phyloP scores from a whole-genome alignment of 2,888 invertebrate genomes.

The Hypena proboscidalis region DNA sequence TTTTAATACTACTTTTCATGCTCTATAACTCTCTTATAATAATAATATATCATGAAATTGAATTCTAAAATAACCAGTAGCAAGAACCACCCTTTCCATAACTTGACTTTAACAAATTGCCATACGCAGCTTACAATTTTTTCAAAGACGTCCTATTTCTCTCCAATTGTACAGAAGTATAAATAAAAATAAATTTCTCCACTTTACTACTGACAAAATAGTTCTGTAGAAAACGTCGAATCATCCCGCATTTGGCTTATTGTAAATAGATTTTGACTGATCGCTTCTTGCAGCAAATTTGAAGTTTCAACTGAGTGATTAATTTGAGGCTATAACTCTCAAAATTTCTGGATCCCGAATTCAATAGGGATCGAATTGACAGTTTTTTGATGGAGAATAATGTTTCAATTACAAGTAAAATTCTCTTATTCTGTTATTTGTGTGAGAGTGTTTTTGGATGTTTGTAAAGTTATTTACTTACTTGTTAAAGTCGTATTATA shows the following conservation, averaged over 20 bases:
- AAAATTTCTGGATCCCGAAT: constrained; percentile 14
- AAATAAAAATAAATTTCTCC: constrained; percentile 12
- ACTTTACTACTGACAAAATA: constrained; percentile 29
- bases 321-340: constrained; percentile 38
- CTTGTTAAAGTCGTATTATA: too few relatives aligned
- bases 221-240: constrained; percentile 29
- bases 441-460: too few relatives aligned
- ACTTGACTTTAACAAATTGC: constrained; percentile 29
- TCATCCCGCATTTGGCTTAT: constrained; percentile 35
- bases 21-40: too few relatives aligned
- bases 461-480: too few relatives aligned
- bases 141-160: constrained; percentile 11
- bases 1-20: too few relatives aligned
- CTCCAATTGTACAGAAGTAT: background rate
- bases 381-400: constrained; percentile 22
- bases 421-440: constrained; percentile 5
- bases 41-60: too few relatives aligned
- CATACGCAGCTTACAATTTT: constrained; percentile 26
- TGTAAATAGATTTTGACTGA: constrained; percentile 40
- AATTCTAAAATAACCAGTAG: background rate
- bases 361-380: constrained; percentile 28
- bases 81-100: constrained; percentile 28
- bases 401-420: constrained; percentile 23
- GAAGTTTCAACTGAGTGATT: constrained; percentile 36
- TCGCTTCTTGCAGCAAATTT: constrained; percentile 15